phyloP scores from a whole-genome alignment of 2,113 vertebrate genomes.

The Sylvietta virens region DNA sequence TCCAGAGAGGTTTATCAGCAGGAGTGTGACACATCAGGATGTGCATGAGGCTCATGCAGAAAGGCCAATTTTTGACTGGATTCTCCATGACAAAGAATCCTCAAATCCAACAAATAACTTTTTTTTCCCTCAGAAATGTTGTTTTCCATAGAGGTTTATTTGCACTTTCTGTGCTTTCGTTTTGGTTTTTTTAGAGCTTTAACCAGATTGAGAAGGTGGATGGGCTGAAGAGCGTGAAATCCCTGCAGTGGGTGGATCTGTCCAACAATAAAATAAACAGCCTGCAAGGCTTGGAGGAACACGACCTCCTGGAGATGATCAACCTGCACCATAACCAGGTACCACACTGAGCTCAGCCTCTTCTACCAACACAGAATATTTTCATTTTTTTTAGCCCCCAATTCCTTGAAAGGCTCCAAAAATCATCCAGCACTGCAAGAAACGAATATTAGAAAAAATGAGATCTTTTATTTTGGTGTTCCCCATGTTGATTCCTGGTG shows the following conservation, averaged over 20 bases:
- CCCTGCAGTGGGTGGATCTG: conserved; percentile 80
- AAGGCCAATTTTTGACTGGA: background rate
- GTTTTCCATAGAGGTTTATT: background rate
- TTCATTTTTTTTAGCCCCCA: background rate
- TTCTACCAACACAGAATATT: background rate
- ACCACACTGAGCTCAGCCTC: background rate
- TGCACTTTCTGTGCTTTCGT: background rate
- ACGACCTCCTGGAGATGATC: conserved; percentile 75
- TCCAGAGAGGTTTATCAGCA: background rate
- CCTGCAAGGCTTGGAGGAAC: conserved; percentile 81
- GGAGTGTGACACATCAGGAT: background rate
- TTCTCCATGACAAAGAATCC: background rate
- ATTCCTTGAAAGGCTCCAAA: background rate
- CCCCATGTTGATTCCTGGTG: background rate
- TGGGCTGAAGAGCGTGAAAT: conserved; percentile 76
- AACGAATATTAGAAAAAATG: background rate
- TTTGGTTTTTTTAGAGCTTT: conserved; percentile 71
- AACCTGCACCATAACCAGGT: conserved; percentile 89
- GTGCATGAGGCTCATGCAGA: background rate
- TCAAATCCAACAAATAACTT: background rate
- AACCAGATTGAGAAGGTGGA: conserved; percentile 81
- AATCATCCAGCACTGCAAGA: background rate
- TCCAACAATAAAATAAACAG: conserved; percentile 82
- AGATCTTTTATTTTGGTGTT: background rate
- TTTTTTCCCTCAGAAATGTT: background rate